Evolutionary conservation across 1,140 invertebrate genomes (phyloP).

Genomic region (Caenorhabditis inopinata): DNA sequence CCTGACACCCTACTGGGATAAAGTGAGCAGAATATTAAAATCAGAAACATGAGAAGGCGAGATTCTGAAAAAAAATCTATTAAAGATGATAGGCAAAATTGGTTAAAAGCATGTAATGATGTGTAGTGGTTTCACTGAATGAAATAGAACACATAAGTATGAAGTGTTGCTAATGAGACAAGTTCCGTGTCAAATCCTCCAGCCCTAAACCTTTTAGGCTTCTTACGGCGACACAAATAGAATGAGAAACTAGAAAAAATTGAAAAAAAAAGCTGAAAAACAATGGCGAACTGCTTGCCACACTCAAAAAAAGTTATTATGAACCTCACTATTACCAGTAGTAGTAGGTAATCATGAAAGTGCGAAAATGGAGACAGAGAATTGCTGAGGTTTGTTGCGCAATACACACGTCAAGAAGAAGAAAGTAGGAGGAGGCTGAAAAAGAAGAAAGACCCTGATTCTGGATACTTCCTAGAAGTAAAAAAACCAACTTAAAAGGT

Average conservation of each 20-base stretch:
- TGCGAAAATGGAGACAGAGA: neutral
- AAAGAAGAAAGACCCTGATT: conserved; percentile 25
- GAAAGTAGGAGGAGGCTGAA: neutral
- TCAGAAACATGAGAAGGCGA: conserved; percentile 6
- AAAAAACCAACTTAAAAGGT: conserved; percentile 14
- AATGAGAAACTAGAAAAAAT: neutral
- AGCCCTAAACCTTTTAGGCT: neutral
- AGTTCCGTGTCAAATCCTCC: neutral
- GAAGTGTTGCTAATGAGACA: conserved; percentile 29
- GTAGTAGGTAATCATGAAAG: conserved; percentile 16
- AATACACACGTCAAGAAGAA: neutral
- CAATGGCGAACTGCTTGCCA: neutral
- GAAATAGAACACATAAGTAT: conserved; percentile 2
- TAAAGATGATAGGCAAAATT: too few relatives aligned
- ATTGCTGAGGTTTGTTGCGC: neutral
- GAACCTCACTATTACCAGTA: neutral
- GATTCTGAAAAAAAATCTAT: neutral
- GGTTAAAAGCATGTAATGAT: conserved; percentile 9
- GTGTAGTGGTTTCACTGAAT: neutral
- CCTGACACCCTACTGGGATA: neutral
- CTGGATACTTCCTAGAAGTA: neutral
- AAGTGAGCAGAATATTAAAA: neutral
- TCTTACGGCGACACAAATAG: neutral
- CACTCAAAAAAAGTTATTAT: too few relatives aligned
- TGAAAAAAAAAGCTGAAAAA: neutral